phyloP scores from a whole-genome alignment of 2,113 vertebrate genomes.

The Scomber japonicus region DNA sequence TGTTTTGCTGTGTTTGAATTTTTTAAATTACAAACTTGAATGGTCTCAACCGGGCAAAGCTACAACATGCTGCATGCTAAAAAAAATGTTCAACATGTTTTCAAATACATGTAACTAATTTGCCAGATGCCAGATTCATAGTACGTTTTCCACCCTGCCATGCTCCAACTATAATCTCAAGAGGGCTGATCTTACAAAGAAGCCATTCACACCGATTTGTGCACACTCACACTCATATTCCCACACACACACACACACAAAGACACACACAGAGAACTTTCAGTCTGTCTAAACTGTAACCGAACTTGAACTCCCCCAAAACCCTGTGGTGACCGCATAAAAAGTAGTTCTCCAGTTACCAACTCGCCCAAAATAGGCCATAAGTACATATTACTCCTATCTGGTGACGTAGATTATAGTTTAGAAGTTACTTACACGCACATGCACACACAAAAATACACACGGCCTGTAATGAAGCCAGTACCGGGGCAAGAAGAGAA shows the following conservation, averaged over 20 bases:
- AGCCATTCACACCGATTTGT: slow-evolving; percentile 65
- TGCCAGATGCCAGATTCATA: slow-evolving; percentile 41
- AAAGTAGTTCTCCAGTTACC: slow-evolving; percentile 81
- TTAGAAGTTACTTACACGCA: slow-evolving; percentile 58
- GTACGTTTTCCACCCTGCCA: slow-evolving; percentile 48
- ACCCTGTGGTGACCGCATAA: slow-evolving; percentile 73
- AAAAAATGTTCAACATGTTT: slow-evolving; percentile 38
- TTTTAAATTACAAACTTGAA: slow-evolving; percentile 7
- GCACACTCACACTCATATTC: slow-evolving; percentile 6
- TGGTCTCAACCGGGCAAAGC: not conserved
- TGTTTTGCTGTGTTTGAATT: slow-evolving; percentile 18
- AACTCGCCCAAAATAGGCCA: slow-evolving; percentile 75
- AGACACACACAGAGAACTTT: not conserved
- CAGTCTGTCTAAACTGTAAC: slow-evolving; percentile 68
- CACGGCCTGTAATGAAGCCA: slow-evolving; percentile 39
- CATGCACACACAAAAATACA: slow-evolving; percentile 23
- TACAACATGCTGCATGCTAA: slow-evolving; percentile 8
- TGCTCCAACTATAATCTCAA: slow-evolving; percentile 52
- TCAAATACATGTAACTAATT: slow-evolving; percentile 49
- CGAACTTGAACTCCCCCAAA: slow-evolving; percentile 76
- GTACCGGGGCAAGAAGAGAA: slow-evolving; percentile 8
- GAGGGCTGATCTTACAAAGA: slow-evolving; percentile 68
- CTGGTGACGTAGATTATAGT: slow-evolving; percentile 77
- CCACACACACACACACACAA: not conserved
- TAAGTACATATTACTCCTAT: slow-evolving; percentile 79